Base-by-base conservation (phyloP, 2,888 invertebrate species). In the Carterocephalus palaemon region DNA sequence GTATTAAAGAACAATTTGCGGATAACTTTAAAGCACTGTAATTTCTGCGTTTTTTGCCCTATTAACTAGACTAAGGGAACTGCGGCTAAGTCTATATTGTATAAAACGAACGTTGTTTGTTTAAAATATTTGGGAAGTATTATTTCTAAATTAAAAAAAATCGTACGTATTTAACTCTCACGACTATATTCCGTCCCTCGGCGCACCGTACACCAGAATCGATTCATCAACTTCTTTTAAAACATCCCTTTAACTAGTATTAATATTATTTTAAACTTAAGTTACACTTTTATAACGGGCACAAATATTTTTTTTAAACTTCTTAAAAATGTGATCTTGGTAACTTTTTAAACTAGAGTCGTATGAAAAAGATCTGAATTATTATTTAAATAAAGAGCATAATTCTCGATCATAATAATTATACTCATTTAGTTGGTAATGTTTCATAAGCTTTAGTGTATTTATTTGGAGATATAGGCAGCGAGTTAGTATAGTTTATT, bases 331-430 rank as follows among this genome's bases (percentile, higher is more conserved):
- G 33, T 33, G 49, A 52, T 56, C 56, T 60, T 45, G n/a, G 9
- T 34, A 9, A 36, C 47, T 51, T 57, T 49, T 49, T 57, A 51
- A 33, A 40, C 45, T 28, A 13, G 46, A 13, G 43, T 54, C 47
- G 40, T 40, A 46, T 52, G 33, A 24, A 20, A 28, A 32, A 13
- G 50, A 53, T 54, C 52, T 54, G 51, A 52, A 43, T 45, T 32
- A 34, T 31, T 34, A 36, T 49, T 43, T 46, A 48, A 41, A 17
- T 46, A 42, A 66, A 68, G 68, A 64, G 79, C 81, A 83, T 81
- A 81, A 80, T 77, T 70, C 38, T 67, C 68, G 69, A 76, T 75
- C 78, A 83, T 83, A 82, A 85, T 83, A 81, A 80, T 74, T 76
- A 80, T 81, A 83, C 82, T 83, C 83, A 76, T 77, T 68, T 78